A percentile compares a stretch with the other conserved stretches of the same genome.
phyloP scores from a whole-genome alignment of 1,140 invertebrate genomes.

The Procambarus clarkii region DNA sequence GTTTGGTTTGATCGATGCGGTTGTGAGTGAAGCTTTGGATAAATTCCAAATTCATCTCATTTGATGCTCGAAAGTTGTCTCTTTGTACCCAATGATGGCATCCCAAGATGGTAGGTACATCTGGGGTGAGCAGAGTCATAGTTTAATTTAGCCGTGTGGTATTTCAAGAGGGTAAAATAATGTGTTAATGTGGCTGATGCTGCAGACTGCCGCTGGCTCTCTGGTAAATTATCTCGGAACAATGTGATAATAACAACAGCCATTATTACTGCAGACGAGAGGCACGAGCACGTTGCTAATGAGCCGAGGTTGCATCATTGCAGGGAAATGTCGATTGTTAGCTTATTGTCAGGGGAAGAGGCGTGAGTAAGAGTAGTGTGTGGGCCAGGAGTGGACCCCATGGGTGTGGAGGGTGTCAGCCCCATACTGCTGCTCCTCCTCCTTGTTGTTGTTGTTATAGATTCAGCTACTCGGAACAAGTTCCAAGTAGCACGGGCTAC shows the following conservation, averaged over 20 bases:
- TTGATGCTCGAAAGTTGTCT: conserved; percentile 38
- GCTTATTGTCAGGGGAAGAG: no score
- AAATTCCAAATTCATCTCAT: conserved; percentile 24
- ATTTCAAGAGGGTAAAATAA: background rate
- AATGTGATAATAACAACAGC: conserved; percentile 49
- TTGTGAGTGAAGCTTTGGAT: background rate
- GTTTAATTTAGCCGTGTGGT: background rate
- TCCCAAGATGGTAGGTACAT: conserved; percentile 55
- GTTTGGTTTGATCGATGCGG: conserved; percentile 67
- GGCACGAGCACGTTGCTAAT: no score
- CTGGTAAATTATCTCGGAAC: conserved; percentile 23
- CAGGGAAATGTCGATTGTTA: background rate
- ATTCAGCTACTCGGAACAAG: no score
- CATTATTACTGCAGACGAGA: background rate
- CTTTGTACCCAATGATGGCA: conserved; percentile 48
- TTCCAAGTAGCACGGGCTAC: no score
- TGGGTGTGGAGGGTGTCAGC: no score
- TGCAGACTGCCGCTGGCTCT: conserved; percentile 1
- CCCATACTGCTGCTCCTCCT: no score
- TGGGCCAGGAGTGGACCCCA: no score
- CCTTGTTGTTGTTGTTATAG: no score
- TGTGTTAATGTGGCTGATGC: conserved; percentile 15
- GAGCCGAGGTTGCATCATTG: background rate
- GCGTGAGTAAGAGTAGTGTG: no score
- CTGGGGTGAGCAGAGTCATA: background rate